These are phyloP conservation scores for Ostrea edulis DNA, from an alignment of 1,140 invertebrate genomes.

Conservation along the genomic window DNA sequence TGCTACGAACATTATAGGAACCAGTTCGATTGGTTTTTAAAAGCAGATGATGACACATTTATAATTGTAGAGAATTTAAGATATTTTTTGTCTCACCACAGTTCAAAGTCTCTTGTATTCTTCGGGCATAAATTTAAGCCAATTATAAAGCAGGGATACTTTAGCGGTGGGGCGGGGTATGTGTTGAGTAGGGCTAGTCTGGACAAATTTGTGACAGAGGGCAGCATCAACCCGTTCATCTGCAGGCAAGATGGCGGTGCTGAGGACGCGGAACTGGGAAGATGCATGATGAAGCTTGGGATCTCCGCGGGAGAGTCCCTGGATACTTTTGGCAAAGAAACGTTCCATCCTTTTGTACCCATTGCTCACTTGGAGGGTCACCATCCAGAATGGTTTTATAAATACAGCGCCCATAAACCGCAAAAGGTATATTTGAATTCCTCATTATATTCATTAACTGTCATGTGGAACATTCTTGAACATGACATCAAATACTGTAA, in stretches of 20 bases:
- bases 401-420: constrained; percentile 39
- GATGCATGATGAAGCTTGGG: constrained; percentile 55
- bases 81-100: constrained; percentile 59
- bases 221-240: constrained; percentile 65
- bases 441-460: no score
- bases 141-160: constrained; percentile 62
- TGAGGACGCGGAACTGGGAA: constrained; percentile 95
- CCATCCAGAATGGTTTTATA: constrained; percentile 54
- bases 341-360: constrained; percentile 54
- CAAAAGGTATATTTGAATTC: constrained; percentile 44
- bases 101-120: constrained; percentile 65
- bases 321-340: constrained; percentile 42
- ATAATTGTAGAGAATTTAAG: constrained; percentile 80
- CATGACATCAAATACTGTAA: no score
- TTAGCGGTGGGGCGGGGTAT: constrained; percentile 83
- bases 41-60: constrained; percentile 86
- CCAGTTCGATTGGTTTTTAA: constrained; percentile 65
- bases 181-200: constrained; percentile 85
- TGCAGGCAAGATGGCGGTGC: constrained; percentile 85
- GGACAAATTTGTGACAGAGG: constrained; percentile 80
- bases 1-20: constrained; percentile 75
- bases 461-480: no score
- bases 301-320: constrained; percentile 51
- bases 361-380: constrained; percentile 50
- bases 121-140: constrained; percentile 75